These are phyloP conservation scores for Drosophila melanosoma DNA, from an alignment of 2,888 invertebrate genomes.

Conservation along the genomic window DNA sequence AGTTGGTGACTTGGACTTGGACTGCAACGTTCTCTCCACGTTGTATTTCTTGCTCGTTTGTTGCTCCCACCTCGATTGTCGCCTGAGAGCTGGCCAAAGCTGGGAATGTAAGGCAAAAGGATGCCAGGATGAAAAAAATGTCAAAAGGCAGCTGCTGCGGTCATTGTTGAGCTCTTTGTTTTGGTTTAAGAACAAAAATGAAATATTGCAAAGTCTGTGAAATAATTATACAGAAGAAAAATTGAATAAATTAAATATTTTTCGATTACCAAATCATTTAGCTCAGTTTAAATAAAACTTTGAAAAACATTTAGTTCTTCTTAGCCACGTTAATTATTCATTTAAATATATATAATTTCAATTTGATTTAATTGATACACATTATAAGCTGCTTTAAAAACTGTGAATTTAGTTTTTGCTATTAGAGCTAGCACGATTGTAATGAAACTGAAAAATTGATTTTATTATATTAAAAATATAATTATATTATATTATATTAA, in stretches of 20 bases:
- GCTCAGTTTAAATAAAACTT: constrained; percentile 14
- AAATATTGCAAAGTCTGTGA: constrained; percentile 41
- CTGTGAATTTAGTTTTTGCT: neutral
- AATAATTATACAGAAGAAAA: constrained; percentile 31
- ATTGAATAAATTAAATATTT: constrained; percentile 53
- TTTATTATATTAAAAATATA: too few species aligned
- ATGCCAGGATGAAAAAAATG: constrained; percentile 5
- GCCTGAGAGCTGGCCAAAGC: constrained; percentile 9
- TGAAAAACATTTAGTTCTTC: constrained; percentile 11
- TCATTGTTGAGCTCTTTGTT: constrained; percentile 47
- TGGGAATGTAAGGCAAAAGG: constrained; percentile 1
- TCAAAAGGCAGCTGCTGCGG: constrained; percentile 41
- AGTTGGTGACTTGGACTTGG: neutral
- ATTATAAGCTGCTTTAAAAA: neutral
- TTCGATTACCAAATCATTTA: constrained; percentile 32
- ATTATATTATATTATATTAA: too few species aligned
- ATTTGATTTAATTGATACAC: too few species aligned
- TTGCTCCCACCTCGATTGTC: constrained; percentile 23
- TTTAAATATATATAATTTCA: neutral
- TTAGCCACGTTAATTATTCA: neutral
- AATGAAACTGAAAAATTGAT: too few species aligned
- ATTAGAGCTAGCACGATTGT: neutral
- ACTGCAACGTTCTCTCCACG: neutral
- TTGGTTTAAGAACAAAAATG: constrained; percentile 27
- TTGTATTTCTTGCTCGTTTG: constrained; percentile 9